These are phyloP conservation scores for Neocrepidodera transversa DNA, from an alignment of 2,888 invertebrate species.

Conservation along the genomic window DNA sequence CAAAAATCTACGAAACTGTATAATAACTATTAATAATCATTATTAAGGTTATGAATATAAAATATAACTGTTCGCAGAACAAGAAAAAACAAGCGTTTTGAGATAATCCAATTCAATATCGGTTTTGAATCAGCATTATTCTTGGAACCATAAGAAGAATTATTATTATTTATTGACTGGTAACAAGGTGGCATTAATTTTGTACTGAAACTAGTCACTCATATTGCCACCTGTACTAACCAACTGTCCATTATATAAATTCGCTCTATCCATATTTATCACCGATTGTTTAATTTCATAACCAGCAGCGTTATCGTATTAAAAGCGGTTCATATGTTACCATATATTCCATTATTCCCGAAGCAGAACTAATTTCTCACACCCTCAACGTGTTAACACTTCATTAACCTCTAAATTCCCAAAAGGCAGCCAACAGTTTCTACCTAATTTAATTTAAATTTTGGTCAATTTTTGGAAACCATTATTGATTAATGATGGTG, in stretches of 20 bases:
- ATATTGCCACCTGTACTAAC: neutral
- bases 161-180: no score
- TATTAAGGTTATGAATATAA: no score
- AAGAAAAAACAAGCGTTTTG: no score
- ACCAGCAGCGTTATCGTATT: neutral
- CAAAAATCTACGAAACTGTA: no score
- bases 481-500: conserved; percentile 52
- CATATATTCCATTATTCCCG: conserved; percentile 13
- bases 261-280: neutral
- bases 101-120: no score
- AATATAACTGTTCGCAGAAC: no score
- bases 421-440: conserved; percentile 28
- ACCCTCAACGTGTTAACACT: conserved; percentile 33
- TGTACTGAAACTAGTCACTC: no score
- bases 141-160: no score
- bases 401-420: conserved; percentile 34
- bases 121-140: no score
- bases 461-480: conserved; percentile 47
- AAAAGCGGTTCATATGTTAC: neutral
- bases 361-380: conserved; percentile 30
- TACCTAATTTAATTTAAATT: conserved; percentile 40
- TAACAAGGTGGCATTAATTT: no score
- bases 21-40: no score
- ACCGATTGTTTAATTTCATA: neutral
- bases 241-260: neutral